These are phyloP conservation scores for Aelia acuminata DNA, from an alignment of 2,888 invertebrate genomes.

Conservation along the genomic window DNA sequence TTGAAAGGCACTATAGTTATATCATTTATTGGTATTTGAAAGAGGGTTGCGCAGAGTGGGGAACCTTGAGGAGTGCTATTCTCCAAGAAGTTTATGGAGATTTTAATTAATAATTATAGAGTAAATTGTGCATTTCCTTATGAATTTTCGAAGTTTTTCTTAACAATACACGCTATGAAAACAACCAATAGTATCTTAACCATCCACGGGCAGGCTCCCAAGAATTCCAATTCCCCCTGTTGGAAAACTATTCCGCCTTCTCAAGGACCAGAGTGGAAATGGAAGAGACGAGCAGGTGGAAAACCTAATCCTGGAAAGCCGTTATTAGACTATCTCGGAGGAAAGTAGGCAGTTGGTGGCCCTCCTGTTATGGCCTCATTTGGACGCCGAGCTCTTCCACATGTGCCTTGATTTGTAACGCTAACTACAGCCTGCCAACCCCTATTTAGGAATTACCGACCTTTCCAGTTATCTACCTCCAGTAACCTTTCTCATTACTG, in stretches of 20 bases:
- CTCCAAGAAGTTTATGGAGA: no score
- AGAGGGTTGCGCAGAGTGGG: no score
- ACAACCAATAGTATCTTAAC: no score
- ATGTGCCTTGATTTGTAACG: slow-evolving; percentile 25
- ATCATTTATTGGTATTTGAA: no score
- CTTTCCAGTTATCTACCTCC: neutral
- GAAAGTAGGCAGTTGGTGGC: slow-evolving; percentile 26
- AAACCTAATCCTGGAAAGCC: neutral
- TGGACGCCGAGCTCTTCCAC: neutral
- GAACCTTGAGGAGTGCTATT: no score
- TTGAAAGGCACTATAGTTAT: no score
- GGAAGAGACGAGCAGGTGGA: slow-evolving; percentile 6
- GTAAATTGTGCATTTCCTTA: no score
- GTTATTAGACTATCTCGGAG: slow-evolving; percentile 39
- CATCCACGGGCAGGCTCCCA: no score
- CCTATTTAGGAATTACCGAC: neutral
- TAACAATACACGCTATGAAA: no score
- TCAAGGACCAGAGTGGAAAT: neutral
- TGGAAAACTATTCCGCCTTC: neutral
- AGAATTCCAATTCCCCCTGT: no score
- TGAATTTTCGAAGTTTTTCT: no score
- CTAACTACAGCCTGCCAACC: neutral
- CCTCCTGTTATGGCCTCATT: slow-evolving; percentile 4
- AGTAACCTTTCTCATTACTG: neutral
- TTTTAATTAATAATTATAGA: no score